Evolutionary conservation across 2,113 vertebrate species (phyloP).

Genomic region (Phylloscopus whistleri): DNA sequence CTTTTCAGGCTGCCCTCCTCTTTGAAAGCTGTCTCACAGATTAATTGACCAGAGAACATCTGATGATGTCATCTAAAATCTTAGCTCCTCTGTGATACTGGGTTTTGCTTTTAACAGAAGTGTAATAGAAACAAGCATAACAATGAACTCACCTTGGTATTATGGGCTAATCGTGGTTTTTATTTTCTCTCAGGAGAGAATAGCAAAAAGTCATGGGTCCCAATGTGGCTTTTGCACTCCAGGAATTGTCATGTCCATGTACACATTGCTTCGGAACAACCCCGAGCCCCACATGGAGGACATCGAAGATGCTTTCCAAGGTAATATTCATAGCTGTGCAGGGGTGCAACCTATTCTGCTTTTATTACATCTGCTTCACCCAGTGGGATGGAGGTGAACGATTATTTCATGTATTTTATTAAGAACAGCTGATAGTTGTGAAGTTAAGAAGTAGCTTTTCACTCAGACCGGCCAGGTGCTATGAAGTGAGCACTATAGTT

Average conservation of each 20-base stretch:
- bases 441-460: neutral
- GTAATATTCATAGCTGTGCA: slow-evolving; percentile 51
- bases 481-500: neutral
- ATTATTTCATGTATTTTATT: neutral
- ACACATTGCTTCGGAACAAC: slow-evolving; percentile 86
- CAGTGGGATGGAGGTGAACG: neutral
- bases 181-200: slow-evolving; percentile 81
- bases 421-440: neutral
- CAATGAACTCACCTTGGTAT: neutral
- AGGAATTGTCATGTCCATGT: slow-evolving; percentile 97
- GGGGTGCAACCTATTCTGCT: neutral
- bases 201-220: slow-evolving; percentile 89
- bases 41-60: neutral
- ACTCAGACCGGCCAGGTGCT: neutral
- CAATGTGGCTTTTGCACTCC: slow-evolving; percentile 98
- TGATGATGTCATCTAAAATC: neutral
- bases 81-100: neutral
- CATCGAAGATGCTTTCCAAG: slow-evolving; percentile 91
- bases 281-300: slow-evolving; percentile 79
- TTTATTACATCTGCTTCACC: neutral
- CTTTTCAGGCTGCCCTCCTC: neutral
- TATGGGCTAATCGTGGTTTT: neutral
- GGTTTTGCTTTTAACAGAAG: neutral
- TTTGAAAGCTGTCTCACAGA: neutral
- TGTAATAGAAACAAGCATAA: neutral